phyloP scores from a whole-genome alignment of 1,140 invertebrate genomes.

The Tetraneura akinire region DNA sequence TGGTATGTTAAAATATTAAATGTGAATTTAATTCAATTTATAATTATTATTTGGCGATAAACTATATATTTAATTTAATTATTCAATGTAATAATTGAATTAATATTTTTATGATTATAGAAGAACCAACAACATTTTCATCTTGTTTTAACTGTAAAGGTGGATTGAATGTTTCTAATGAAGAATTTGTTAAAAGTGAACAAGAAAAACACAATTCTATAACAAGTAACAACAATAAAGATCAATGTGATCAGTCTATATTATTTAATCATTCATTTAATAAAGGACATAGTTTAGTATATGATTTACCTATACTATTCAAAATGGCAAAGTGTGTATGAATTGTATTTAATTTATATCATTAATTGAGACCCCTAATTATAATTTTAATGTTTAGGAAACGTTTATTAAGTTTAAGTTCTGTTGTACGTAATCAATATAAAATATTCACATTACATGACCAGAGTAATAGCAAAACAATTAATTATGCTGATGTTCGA shows the following conservation, averaged over 20 bases:
- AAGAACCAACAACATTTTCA: background rate
- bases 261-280: conserved; percentile 37
- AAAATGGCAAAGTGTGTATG: conserved; percentile 35
- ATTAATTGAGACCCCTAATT: background rate
- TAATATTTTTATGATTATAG: background rate
- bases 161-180: background rate
- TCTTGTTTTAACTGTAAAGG: conserved; percentile 32
- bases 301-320: conserved; percentile 35
- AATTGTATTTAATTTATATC: background rate
- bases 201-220: background rate
- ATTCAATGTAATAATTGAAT: background rate
- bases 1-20: background rate
- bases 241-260: background rate
- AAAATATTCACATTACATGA: conserved; percentile 8
- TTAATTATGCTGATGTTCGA: background rate
- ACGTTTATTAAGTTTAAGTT: conserved; percentile 32
- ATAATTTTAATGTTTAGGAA: conserved; percentile 11
- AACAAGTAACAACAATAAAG: background rate
- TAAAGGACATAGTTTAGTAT: conserved; percentile 34
- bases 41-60: too few species aligned
- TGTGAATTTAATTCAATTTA: too few species aligned
- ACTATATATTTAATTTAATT: background rate
- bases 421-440: conserved; percentile 37
- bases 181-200: conserved; percentile 21
- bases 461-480: background rate